A percentile compares a stretch with the other conserved stretches of the same genome.
Evolutionary conservation across 2,888 invertebrate species (phyloP).

Genomic region (Lissocephala sabroskyi): DNA sequence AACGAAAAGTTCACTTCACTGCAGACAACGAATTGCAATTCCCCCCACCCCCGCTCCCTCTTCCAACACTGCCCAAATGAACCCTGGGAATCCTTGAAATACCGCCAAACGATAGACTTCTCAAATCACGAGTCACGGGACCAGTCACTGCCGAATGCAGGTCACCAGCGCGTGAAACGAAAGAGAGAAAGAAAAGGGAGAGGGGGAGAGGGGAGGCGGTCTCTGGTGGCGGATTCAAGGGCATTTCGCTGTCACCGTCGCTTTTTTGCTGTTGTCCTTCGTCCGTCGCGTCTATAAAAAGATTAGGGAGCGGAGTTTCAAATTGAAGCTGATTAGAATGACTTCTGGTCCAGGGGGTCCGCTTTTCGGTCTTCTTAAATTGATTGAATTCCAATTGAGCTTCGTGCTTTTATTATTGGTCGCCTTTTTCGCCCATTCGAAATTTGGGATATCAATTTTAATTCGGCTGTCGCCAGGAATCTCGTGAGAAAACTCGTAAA

Average conservation of each 20-base stretch:
- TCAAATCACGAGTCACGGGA: not conserved
- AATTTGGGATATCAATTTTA: too few species aligned
- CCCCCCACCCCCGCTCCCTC: too few species aligned
- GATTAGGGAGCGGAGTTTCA: constrained; percentile 44
- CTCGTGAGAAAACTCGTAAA: too few species aligned
- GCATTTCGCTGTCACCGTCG: constrained; percentile 19
- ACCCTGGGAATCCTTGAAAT: too few species aligned
- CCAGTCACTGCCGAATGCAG: not conserved
- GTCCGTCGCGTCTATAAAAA: constrained; percentile 29
- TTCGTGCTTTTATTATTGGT: too few species aligned
- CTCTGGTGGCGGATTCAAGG: constrained; percentile 22
- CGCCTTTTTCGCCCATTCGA: too few species aligned
- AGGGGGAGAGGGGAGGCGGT: not conserved
- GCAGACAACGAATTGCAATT: too few species aligned
- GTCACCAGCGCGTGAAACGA: not conserved
- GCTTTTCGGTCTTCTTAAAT: not conserved
- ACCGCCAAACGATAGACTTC: constrained; percentile 10
- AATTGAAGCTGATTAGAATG: constrained; percentile 21
- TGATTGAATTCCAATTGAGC: constrained; percentile 38
- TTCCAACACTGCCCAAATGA: too few species aligned
- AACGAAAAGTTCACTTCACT: too few species aligned
- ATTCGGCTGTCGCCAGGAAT: too few species aligned
- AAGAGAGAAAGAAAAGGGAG: not conserved
- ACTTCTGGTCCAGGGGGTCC: not conserved
- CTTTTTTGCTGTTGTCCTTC: constrained; percentile 5